phyloP scores from a whole-genome alignment of 2,888 invertebrate species.

The Sepioteuthis lessoniana region DNA sequence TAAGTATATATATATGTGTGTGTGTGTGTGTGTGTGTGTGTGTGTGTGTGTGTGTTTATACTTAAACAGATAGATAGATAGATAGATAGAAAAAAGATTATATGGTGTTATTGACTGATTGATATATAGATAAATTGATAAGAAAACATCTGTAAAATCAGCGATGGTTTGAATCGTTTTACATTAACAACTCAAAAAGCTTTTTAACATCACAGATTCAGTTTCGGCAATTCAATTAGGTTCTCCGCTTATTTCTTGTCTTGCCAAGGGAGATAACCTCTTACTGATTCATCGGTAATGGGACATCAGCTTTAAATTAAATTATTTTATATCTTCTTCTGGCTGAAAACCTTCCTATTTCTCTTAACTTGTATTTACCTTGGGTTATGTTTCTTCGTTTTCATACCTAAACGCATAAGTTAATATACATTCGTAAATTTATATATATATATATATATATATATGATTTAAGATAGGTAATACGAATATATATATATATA shows the following conservation, averaged over 20 bases:
- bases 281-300: constrained; percentile 20
- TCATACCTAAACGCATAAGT: background rate
- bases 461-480: background rate
- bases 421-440: background rate
- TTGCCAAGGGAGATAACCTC: background rate
- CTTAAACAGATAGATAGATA: background rate
- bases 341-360: background rate
- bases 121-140: background rate
- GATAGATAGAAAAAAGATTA: background rate
- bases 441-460: constrained; percentile 33
- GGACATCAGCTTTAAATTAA: constrained; percentile 18
- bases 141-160: background rate
- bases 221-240: constrained; percentile 13
- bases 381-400: background rate
- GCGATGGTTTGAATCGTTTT: background rate
- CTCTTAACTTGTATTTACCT: background rate
- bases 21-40: too few relatives aligned
- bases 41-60: background rate
- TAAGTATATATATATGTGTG: too few relatives aligned
- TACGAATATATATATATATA: background rate
- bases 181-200: background rate
- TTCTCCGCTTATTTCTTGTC: background rate
- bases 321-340: background rate
- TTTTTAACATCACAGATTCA: background rate
- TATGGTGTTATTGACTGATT: background rate